Evolutionary conservation across 2,888 invertebrate genomes (phyloP), one percentile per base, ranked within the genome.

Genomic region (Tinea pellionella): DNA sequence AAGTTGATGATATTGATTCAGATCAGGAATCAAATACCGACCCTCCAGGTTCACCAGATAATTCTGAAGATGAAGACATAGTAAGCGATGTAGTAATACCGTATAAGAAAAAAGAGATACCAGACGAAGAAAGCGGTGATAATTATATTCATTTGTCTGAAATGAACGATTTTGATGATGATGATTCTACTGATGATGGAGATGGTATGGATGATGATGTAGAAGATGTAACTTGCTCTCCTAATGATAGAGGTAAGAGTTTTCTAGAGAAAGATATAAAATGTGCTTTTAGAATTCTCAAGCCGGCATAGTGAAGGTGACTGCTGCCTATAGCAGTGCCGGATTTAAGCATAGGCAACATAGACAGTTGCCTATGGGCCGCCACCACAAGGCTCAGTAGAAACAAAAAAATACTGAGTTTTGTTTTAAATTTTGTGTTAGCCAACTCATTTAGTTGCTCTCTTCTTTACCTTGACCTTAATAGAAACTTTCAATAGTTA

Each of bases 131-230:
- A 18, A 79, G 79, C 66, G 73, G 72, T 67, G 75, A 80, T 0
- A 80, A 78, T 63, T 80, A 80, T 62, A 63, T 72, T 9, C 81
- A 84, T 69, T 63, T 87, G 41, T 86, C 85, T 51, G 89, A 76
- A 62, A 81, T 78, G 74, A 63, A 64, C n/a, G 63, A 60, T 42
- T 63, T 60, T 63, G 66, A 65, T 60, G 64, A 65, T 61, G 66
- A 66, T 42, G 69, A 72, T 65, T 24, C 24, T 24, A 72, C 71
- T 32, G 69, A 71, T 66, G 69, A 71, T 65, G 66, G 72, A 16
- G 32, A 30, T 37, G 56, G 47, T 57, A 15, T 18, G 32, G 41
- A 59, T 15, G 42, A 43, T 59, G 11, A 51, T 41, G 19, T 41
- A 58, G 24, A 24, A 24, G 47, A 41, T 42, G 15, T 15, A n/a